Conservation (phyloP, 2,888 invertebrate genomes). For the Tryphoninae sp. region DNA sequence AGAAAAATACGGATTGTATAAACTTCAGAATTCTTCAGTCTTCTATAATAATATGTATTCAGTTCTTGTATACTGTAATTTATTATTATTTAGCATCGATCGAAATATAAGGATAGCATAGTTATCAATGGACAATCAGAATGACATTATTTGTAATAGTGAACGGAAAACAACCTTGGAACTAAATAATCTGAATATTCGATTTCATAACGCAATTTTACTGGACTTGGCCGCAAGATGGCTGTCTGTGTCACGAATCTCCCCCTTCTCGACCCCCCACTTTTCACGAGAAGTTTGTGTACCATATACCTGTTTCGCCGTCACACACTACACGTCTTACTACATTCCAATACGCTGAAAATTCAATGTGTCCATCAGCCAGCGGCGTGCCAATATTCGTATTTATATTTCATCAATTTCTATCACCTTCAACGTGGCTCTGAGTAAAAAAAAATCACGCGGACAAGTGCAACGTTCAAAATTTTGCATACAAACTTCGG, state of each 20-base stretch:
- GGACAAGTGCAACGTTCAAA: background rate
- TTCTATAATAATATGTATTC: background rate
- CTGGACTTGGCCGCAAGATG: constrained; percentile 56
- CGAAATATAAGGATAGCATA: constrained; percentile 15
- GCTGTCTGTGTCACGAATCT: constrained; percentile 20
- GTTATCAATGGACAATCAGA: background rate
- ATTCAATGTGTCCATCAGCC: constrained; percentile 63
- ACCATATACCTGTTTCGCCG: constrained; percentile 61
- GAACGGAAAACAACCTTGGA: constrained; percentile 46
- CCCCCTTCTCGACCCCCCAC: constrained; percentile 19
- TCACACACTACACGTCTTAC: constrained; percentile 50
- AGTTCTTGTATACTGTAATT: background rate
- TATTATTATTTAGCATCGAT: background rate
- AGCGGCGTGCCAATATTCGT: constrained; percentile 63
- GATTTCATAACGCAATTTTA: constrained; percentile 42
- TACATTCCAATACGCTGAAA: constrained; percentile 58
- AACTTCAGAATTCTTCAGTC: background rate
- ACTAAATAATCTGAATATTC: constrained; percentile 52
- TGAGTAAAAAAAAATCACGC: constrained; percentile 16
- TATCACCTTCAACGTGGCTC: constrained; percentile 34
- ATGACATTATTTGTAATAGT: constrained; percentile 16
- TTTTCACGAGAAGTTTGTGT: constrained; percentile 35
- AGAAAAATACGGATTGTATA: background rate
- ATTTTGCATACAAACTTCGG: constrained; percentile 2
- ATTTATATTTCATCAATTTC: constrained; percentile 39